Conservation (phyloP, 2,888 invertebrate species). For the Hydrotaea cyrtoneurina region DNA sequence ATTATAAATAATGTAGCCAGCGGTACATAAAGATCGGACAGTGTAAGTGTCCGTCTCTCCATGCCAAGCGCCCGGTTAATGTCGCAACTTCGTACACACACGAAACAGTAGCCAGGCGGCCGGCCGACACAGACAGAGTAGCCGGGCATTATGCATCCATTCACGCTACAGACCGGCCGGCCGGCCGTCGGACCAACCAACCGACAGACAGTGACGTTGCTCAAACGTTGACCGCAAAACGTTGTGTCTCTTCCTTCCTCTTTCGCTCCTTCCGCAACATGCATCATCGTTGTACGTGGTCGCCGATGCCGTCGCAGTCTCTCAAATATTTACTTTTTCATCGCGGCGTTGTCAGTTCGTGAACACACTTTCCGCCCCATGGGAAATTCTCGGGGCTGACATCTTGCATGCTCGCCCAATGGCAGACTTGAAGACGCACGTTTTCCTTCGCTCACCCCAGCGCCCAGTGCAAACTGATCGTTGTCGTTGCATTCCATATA, state of each 20-base stretch:
- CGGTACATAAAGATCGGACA: constrained; percentile 15
- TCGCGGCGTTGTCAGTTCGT: background rate
- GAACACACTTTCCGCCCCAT: background rate
- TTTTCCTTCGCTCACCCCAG: constrained; percentile 34
- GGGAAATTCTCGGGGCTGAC: constrained; percentile 7
- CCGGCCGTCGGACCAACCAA: too few species aligned
- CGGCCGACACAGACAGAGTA: background rate
- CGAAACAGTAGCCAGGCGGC: background rate
- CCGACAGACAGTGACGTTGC: background rate
- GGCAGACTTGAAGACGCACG: constrained; percentile 60
- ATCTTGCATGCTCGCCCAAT: constrained; percentile 41
- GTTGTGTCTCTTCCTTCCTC: constrained; percentile 3
- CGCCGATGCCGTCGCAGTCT: background rate
- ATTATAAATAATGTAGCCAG: constrained; percentile 55
- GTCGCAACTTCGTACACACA: constrained; percentile 44
- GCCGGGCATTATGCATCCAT: too few species aligned
- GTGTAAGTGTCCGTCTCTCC: background rate
- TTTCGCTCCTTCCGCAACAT: background rate
- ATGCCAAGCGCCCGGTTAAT: constrained; percentile 53
- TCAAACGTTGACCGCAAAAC: constrained; percentile 7
- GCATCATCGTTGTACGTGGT: background rate
- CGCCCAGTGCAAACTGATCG: constrained; percentile 41
- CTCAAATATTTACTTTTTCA: background rate
- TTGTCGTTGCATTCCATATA: constrained; percentile 18
- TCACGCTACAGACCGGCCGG: background rate